A percentile compares a stretch with the other conserved stretches of the same genome.
These are phyloP conservation scores for Turnix velox DNA, from an alignment of 2,113 vertebrate genomes.

Conservation along the genomic window DNA sequence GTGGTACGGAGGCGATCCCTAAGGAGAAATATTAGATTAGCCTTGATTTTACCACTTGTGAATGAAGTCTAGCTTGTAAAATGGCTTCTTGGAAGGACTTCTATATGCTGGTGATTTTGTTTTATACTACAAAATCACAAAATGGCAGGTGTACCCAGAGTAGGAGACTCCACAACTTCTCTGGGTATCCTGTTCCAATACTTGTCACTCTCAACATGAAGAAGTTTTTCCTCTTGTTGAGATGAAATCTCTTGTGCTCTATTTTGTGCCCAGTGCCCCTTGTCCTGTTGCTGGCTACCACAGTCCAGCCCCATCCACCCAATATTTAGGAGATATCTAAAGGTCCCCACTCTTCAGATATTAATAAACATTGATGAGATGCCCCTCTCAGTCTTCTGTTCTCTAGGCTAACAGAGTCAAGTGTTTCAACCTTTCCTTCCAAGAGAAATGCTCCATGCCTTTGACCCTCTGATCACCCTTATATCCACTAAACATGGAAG, in stretches of 20 bases:
- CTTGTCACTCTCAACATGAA: too few species aligned
- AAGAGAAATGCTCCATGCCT: neutral
- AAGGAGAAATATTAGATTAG: neutral
- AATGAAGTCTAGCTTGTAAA: neutral
- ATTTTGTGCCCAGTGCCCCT: neutral
- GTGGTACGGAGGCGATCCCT: slow-evolving; percentile 89
- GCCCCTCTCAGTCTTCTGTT: neutral
- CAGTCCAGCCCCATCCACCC: neutral
- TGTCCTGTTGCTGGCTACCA: neutral
- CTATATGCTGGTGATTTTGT: neutral
- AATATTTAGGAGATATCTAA: too few species aligned
- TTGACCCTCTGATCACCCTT: neutral
- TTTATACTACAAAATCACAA: neutral
- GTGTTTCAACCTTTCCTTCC: neutral
- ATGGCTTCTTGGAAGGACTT: neutral
- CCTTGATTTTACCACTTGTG: neutral
- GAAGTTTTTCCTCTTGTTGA: neutral
- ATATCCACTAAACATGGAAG: neutral
- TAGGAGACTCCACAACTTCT: neutral
- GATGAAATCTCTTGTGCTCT: neutral
- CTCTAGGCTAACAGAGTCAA: neutral
- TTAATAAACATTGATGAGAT: neutral
- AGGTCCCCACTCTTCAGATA: neutral
- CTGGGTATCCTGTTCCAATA: neutral
- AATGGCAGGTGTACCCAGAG: neutral